Percentiles rank a stretch among this genome's conserved stretches.
These are phyloP conservation scores for Bambusicola thoracicus DNA, from an alignment of 2,113 vertebrate genomes.

Conservation along the genomic window DNA sequence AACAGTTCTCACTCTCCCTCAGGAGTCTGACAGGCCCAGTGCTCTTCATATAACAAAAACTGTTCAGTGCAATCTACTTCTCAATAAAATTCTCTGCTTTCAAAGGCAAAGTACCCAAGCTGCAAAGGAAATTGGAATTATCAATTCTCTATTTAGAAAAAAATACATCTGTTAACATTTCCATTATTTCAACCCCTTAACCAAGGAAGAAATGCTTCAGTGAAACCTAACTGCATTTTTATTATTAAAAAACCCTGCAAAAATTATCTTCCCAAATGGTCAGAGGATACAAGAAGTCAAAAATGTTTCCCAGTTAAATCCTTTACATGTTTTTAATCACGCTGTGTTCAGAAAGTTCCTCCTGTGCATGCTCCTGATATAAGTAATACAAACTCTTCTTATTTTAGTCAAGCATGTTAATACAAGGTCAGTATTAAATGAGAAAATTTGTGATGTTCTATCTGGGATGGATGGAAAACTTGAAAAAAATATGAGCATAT, in stretches of 20 bases:
- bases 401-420: neutral
- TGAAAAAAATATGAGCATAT: neutral
- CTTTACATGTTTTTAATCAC: neutral
- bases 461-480: neutral
- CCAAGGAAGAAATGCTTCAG: neutral
- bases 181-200: neutral
- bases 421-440: neutral
- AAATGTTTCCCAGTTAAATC: neutral
- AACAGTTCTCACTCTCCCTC: neutral
- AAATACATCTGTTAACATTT: neutral
- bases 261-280: neutral
- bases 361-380: neutral
- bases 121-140: neutral
- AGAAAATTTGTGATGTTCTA: neutral
- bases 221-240: neutral
- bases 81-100: conserved; percentile 2
- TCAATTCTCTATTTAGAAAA: neutral
- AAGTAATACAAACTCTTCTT: neutral
- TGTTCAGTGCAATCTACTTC: neutral
- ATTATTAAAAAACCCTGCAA: neutral
- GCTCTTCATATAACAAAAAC: neutral
- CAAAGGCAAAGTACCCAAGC: neutral
- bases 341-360: neutral
- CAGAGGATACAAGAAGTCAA: neutral
- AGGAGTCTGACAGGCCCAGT: neutral